Evolutionary conservation across 2,113 vertebrate species (phyloP).

Genomic region (Zosterops japonicus): DNA sequence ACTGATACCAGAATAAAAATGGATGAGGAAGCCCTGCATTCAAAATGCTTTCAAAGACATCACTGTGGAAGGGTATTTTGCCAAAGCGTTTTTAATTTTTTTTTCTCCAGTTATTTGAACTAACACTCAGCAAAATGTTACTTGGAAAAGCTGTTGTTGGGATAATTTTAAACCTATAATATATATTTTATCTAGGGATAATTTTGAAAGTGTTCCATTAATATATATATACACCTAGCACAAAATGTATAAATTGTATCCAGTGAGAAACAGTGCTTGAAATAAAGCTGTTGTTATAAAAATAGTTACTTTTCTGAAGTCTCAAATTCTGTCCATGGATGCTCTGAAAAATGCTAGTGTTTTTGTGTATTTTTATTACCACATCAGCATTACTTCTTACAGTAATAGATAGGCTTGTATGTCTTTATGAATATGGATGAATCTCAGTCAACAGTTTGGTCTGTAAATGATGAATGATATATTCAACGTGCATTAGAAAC

Average conservation of each 20-base stretch:
- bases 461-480: not conserved
- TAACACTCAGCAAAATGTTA: not conserved
- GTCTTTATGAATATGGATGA: constrained; percentile 37
- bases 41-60: not conserved
- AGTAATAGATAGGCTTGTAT: not conserved
- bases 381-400: constrained; percentile 16
- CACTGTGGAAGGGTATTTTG: not conserved
- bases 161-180: constrained; percentile 24
- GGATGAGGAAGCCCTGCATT: not conserved
- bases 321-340: constrained; percentile 41
- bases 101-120: not conserved
- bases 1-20: not conserved
- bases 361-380: constrained; percentile 66
- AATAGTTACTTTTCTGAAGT: constrained; percentile 39
- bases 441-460: not conserved
- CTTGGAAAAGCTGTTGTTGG: constrained; percentile 14
- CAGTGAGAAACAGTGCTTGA: constrained; percentile 59
- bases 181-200: constrained; percentile 57
- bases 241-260: constrained; percentile 53
- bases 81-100: not conserved
- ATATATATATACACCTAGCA: not conserved
- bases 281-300: constrained; percentile 71
- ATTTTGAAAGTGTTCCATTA: constrained; percentile 47
- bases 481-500: not conserved
- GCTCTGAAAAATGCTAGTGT: constrained; percentile 28